A percentile compares a stretch with the other conserved stretches of the same genome.
phyloP scores from a whole-genome alignment of 2,113 vertebrate genomes.

The Phalacrocorax brasilianus region DNA sequence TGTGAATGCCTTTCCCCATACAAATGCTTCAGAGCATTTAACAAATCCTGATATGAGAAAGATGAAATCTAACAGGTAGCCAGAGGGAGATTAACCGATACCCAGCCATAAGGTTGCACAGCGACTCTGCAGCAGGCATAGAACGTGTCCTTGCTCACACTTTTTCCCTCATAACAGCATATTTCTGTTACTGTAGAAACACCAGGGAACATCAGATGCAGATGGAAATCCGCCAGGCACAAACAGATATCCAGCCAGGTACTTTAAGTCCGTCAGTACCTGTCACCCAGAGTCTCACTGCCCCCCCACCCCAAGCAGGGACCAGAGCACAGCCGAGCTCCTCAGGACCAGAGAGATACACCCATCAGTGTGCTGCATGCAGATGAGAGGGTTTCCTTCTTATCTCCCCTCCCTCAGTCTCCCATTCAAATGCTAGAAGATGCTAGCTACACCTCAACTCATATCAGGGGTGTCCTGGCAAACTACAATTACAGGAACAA shows the following conservation, averaged over 20 bases:
- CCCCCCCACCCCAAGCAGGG: neutral
- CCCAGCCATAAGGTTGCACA: neutral
- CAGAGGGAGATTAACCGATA: neutral
- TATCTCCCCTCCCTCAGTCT: neutral
- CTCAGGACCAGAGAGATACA: no score
- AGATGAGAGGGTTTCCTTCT: neutral
- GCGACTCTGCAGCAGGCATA: fast-evolving
- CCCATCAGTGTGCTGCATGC: fast-evolving
- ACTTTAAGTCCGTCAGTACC: neutral
- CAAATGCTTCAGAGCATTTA: neutral
- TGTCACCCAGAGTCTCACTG: neutral
- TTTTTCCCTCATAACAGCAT: neutral
- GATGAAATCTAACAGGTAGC: neutral
- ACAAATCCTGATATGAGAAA: neutral
- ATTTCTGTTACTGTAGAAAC: neutral
- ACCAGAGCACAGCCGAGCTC: neutral
- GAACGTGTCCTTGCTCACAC: fast-evolving
- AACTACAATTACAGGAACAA: neutral
- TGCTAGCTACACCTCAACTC: neutral
- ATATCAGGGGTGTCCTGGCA: neutral
- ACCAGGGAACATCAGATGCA: neutral
- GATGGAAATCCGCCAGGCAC: neutral
- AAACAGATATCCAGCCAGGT: neutral
- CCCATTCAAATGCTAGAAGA: neutral
- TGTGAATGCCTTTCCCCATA: neutral